A percentile compares a stretch with the other conserved stretches of the same genome.
Conservation (phyloP, 2,113 vertebrate species). For the Thymallus thymallus region DNA sequence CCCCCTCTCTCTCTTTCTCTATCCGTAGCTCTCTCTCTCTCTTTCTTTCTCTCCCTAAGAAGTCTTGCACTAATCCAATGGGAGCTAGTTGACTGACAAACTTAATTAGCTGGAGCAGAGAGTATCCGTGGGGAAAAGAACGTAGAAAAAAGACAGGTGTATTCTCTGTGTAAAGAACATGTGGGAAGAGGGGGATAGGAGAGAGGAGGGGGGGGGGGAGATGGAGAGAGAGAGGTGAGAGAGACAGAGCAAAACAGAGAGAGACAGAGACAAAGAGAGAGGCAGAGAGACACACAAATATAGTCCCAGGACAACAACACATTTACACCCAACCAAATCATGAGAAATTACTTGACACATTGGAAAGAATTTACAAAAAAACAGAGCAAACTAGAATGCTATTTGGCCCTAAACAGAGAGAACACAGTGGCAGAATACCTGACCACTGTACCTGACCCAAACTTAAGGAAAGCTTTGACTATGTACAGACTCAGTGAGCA, state of each 20-base stretch:
- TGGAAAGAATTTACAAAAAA: too few relatives aligned
- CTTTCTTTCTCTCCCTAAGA: neutral
- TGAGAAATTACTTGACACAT: too few relatives aligned
- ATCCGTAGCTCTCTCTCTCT: slow-evolving; percentile 2
- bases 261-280: neutral
- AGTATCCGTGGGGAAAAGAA: slow-evolving; percentile 59
- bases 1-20: slow-evolving; percentile 15
- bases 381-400: too few relatives aligned
- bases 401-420: too few relatives aligned
- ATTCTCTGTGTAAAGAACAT: slow-evolving; percentile 58
- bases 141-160: slow-evolving; percentile 58
- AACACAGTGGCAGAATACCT: too few relatives aligned
- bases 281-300: too few relatives aligned
- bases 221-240: slow-evolving; percentile 31
- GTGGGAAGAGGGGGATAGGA: slow-evolving; percentile 30
- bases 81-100: slow-evolving; percentile 71
- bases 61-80: slow-evolving; percentile 62
- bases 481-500: too few relatives aligned
- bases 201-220: slow-evolving; percentile 38
- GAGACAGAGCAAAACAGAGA: neutral
- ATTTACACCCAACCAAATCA: too few relatives aligned
- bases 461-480: too few relatives aligned
- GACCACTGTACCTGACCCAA: too few relatives aligned
- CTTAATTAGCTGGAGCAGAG: slow-evolving; percentile 69
- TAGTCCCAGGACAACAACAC: too few relatives aligned